Base-by-base conservation (phyloP, 2,797 vertebrate species). In the Cyclura pinguis region DNA sequence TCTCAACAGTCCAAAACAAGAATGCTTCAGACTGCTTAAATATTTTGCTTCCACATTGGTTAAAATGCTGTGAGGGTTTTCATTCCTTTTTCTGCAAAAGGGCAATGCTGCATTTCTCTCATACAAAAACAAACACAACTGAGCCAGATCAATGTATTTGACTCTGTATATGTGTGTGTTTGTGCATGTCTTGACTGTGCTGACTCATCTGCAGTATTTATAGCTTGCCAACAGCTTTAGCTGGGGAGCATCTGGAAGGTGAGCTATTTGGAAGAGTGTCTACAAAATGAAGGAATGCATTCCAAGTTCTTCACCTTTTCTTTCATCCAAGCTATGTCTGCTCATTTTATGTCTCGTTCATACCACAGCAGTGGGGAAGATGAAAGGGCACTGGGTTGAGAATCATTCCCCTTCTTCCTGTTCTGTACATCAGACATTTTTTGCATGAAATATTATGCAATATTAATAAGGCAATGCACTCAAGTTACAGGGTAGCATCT, bases 241-340 rank as follows among this genome's bases (percentile, higher is more conserved):
- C 16, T 91, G 93, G 88, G 91, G 82, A 95, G 93, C 95, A 95
- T 96, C 94, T 96, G 95, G 92, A 95, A 95, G 89, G 92, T 89
- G 55, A 95, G 86, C 35, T 74, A 52, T 90, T 94, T 94, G 85
- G 72, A 91, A 92, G 86, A 72, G 86, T 93, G 88, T 86, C 42
- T 88, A 50, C 87, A 90, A 38, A 35, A 83, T 62, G 89, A 92
- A 91, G 81, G 90, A 92, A 73, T 22, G 0, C 81, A 92, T 92
- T 91, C 55, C 20, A 92, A 52, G 18, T 84, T 88, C 85, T 90
- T 8, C 35, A 92, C 24, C 29, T 85, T 74, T 91, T 88, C 6
- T 57, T 93, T 90, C 93, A 82, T 87, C 8, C 47, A 93, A 18
- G 82, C 35, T 59, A 0, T 9, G 91, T 91, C 55, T 81, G 1